Evolutionary conservation across 1,140 invertebrate genomes (phyloP).

Genomic region (Colletes latitarsis): DNA sequence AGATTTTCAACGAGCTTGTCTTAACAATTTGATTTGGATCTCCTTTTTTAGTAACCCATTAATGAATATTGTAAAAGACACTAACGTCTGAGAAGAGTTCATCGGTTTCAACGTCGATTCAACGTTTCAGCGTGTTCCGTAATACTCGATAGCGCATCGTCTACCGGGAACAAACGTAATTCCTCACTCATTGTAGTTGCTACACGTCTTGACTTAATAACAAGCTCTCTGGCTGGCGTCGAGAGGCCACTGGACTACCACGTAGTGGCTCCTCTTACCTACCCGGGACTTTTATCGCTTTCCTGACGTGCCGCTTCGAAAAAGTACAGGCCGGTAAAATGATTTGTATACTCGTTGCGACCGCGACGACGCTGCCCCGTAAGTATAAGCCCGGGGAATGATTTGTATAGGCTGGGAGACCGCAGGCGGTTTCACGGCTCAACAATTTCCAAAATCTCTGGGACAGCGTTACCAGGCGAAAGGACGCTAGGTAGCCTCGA

Average conservation of each 20-base stretch:
- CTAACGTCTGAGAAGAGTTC: too few relatives aligned
- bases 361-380: conserved; percentile 24
- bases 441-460: conserved; percentile 53
- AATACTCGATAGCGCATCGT: background rate
- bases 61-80: too few relatives aligned
- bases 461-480: background rate
- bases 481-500: too few relatives aligned
- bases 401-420: conserved; percentile 45
- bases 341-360: conserved; percentile 61
- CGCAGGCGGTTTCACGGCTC: conserved; percentile 13
- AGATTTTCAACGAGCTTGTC: too few relatives aligned
- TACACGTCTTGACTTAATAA: conserved; percentile 65
- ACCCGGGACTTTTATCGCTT: conserved; percentile 62
- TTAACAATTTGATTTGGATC: too few relatives aligned
- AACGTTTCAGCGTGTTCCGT: background rate
- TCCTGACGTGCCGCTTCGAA: conserved; percentile 49
- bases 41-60: too few relatives aligned
- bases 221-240: conserved; percentile 53
- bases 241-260: conserved; percentile 40
- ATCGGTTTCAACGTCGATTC: background rate
- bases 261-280: conserved; percentile 50
- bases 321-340: conserved; percentile 57
- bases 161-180: conserved; percentile 45
- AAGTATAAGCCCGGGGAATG: conserved; percentile 45
- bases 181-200: conserved; percentile 58